Evolutionary conservation across 2,797 vertebrate genomes (phyloP).

Genomic region (Xerus rutilus): DNA sequence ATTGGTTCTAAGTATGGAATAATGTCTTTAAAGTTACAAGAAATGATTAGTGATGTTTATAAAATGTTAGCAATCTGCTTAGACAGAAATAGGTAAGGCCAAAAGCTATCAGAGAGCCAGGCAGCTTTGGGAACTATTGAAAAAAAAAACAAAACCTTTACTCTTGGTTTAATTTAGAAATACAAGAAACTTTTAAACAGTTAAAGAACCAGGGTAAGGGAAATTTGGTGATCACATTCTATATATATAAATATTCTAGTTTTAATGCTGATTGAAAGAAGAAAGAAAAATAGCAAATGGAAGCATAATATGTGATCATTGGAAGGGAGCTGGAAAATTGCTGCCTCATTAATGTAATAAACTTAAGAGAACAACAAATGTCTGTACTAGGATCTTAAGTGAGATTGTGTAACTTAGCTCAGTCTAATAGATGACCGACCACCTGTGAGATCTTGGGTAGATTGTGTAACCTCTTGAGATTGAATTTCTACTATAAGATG

Average conservation of each 20-base stretch:
- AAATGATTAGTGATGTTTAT: not conserved
- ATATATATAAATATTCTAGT: not conserved
- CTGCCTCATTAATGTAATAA: not conserved
- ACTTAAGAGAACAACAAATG: not conserved
- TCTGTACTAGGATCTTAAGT: not conserved
- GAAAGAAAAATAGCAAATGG: not conserved
- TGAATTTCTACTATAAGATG: slow-evolving; percentile 14
- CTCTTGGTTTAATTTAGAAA: not conserved
- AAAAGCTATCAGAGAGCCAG: slow-evolving; percentile 11
- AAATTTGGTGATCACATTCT: slow-evolving; percentile 17
- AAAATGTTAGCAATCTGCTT: slow-evolving; percentile 48
- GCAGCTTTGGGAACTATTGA: not conserved
- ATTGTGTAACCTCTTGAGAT: not conserved
- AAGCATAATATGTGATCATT: not conserved
- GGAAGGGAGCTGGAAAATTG: not conserved
- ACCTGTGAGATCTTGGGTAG: not conserved
- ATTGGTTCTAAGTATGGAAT: slow-evolving; percentile 25
- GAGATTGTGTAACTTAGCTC: not conserved
- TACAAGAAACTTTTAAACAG: not conserved
- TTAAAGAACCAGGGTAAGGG: not conserved
- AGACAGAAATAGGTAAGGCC: not conserved
- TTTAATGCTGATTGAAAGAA: slow-evolving; percentile 17
- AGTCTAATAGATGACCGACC: not conserved
- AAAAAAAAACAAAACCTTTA: not conserved
- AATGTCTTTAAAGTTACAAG: not conserved